Conservation (phyloP, 1,140 invertebrate species). For the Drosophila oshimai region DNA sequence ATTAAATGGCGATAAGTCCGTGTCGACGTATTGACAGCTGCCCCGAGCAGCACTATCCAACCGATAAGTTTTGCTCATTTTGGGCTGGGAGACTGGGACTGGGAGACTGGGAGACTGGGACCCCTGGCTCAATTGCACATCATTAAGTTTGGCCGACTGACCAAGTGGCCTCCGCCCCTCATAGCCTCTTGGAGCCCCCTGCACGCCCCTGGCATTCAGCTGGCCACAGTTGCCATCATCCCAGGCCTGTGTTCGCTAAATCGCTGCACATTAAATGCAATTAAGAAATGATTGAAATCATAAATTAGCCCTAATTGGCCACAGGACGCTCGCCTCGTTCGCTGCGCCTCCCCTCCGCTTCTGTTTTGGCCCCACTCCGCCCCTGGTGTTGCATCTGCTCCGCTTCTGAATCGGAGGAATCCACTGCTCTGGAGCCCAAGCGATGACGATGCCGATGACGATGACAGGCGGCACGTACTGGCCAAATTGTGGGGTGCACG, state of each 20-base stretch:
- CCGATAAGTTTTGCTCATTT: constrained; percentile 15
- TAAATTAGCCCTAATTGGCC: constrained; percentile 79
- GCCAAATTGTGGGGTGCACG: constrained; percentile 56
- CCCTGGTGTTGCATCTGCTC: too few species aligned
- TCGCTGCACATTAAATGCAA: constrained; percentile 79
- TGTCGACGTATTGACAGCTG: constrained; percentile 52
- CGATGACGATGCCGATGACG: too few species aligned
- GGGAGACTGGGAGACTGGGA: too few species aligned
- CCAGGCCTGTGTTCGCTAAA: constrained; percentile 53
- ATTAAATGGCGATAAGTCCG: constrained; percentile 63
- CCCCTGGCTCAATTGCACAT: constrained; percentile 35
- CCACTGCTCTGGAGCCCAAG: too few species aligned
- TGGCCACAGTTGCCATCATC: not conserved
- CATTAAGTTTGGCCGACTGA: constrained; percentile 75
- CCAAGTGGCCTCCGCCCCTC: constrained; percentile 46
- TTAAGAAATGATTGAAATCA: constrained; percentile 81
- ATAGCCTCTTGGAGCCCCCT: not conserved
- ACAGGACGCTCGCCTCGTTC: constrained; percentile 41
- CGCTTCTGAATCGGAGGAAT: too few species aligned
- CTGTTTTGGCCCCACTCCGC: too few species aligned
- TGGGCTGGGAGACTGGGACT: too few species aligned
- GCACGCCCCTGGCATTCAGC: not conserved
- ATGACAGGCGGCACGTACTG: constrained; percentile 56
- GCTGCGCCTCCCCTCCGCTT: not conserved
- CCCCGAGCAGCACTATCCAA: constrained; percentile 12